Evolutionary conservation across 2,888 invertebrate genomes (phyloP), one percentile per base, ranked within the genome.

Genomic region (Archips crataeganus): DNA sequence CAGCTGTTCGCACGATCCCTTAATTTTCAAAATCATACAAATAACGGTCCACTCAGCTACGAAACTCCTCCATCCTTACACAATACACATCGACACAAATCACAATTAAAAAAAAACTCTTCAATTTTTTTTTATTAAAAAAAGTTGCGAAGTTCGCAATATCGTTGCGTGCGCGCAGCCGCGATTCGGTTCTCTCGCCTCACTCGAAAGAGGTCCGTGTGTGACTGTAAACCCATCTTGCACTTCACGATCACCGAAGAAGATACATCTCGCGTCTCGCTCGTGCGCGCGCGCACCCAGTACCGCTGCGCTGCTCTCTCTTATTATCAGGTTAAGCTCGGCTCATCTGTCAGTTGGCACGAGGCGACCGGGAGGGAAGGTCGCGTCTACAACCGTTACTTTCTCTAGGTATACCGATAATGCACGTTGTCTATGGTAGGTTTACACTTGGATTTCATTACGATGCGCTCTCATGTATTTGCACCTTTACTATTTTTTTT

Each of bases 201-300:
- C 90, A 90, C 94, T 93, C 94, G 90, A 90, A 91, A 93, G 90
- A 87, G 92, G 94, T 89, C 90, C 91, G 93, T 91, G 89, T 93
- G 93, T 93, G 93, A 93, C 94, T 94, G 94, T 92, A 90, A 89
- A 91, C 91, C 91, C 93, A 94, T 94, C 94, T 93, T 90, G 92
- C 90, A 91, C 93, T 91, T 92, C 90, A 87, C 92, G 93, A 92
- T 92, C 92, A 90, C 91, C 92, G 93, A 94, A 94, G 94, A 94
- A 92, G 94, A 94, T 90, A 91, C 94, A 84, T 87, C 83, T 75
- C 54, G 81, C 79, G 76, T 93, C 92, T 78, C 87, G 76, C 82
- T 93, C 88, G 75, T 84, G 71, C 89, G 42, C 75, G 34, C 51
- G 47, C 66, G 36, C 72, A 69, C 75, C 70, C 71, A 76, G 79